Evolutionary conservation across 2,797 vertebrate species (phyloP).

Genomic region (Protonibea diacanthus): DNA sequence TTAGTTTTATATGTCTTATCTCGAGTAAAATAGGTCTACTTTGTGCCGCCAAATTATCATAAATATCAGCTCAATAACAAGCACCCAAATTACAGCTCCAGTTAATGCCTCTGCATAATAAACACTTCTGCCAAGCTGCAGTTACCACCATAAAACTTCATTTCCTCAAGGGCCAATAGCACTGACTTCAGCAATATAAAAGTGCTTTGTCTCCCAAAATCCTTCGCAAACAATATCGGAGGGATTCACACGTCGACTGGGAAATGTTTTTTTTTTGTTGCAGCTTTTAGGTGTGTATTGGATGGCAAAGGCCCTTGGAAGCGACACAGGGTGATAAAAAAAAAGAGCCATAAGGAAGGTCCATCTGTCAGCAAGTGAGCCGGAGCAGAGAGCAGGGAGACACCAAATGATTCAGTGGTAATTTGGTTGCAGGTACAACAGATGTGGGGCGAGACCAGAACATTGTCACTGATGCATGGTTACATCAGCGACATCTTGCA

Average conservation of each 20-base stretch:
- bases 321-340: conserved; percentile 68
- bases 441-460: conserved; percentile 71
- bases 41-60: conserved; percentile 42
- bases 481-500: conserved; percentile 63
- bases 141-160: conserved; percentile 68
- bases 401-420: conserved; percentile 48
- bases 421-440: conserved; percentile 78
- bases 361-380: conserved; percentile 82
- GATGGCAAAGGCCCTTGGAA: conserved; percentile 62
- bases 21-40: conserved; percentile 18
- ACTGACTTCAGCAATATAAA: conserved; percentile 63
- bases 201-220: conserved; percentile 58
- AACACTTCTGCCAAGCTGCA: conserved; percentile 65
- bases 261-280: conserved; percentile 30
- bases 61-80: conserved; percentile 60
- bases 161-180: conserved; percentile 69
- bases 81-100: conserved; percentile 41
- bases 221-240: conserved; percentile 60
- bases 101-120: conserved; percentile 58
- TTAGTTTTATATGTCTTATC: conserved; percentile 18
- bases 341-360: conserved; percentile 80
- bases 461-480: conserved; percentile 57
- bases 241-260: conserved; percentile 67
- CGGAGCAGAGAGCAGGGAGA: conserved; percentile 48
- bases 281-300: conserved; percentile 66